These are phyloP conservation scores for Cephalopterus ornatus DNA, from an alignment of 2,113 vertebrate species.

Conservation along the genomic window DNA sequence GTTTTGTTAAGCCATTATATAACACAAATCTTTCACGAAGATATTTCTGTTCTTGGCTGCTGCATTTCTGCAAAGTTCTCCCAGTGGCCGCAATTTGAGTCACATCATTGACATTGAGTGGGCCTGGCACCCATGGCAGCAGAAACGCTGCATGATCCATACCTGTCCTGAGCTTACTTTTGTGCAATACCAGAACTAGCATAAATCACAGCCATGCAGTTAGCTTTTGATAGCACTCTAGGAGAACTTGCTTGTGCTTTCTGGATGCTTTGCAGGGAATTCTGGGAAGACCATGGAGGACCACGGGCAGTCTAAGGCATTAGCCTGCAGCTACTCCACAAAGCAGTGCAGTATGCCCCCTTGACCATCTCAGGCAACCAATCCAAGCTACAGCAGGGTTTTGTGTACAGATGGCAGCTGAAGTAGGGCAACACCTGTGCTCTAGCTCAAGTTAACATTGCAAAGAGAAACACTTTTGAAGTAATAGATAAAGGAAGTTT, in stretches of 20 bases:
- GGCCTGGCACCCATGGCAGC: neutral
- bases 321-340: neutral
- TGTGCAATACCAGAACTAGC: fast-evolving
- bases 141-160: neutral
- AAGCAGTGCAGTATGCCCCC: neutral
- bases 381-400: neutral
- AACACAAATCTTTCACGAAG: neutral
- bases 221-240: neutral
- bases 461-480: neutral
- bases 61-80: neutral
- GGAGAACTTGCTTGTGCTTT: neutral
- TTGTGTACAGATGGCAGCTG: constrained; percentile 1
- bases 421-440: constrained; percentile 49
- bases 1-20: neutral
- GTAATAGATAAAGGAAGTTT: neutral
- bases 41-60: neutral
- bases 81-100: fast-evolving
- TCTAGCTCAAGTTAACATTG: neutral
- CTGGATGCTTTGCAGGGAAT: neutral
- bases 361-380: neutral
- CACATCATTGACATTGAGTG: neutral
- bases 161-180: neutral
- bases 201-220: neutral
- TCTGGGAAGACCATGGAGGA: neutral
- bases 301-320: neutral